Percentiles rank a stretch among this genome's conserved stretches.
Conservation (phyloP, 2,888 invertebrate species). For the Capitulum mitella region DNA sequence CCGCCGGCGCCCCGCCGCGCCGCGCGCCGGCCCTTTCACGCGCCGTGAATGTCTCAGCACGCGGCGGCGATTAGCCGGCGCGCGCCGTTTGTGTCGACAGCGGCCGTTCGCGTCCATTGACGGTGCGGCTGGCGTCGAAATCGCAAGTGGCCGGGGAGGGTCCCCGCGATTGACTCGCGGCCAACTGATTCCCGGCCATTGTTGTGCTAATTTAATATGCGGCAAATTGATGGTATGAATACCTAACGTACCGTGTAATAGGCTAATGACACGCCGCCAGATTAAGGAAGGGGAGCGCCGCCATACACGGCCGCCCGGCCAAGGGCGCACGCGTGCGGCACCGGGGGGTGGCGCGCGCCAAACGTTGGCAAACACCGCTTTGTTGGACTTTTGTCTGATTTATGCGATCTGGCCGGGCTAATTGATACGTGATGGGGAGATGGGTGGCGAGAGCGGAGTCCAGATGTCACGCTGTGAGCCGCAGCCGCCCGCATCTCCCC, state of each 20-base stretch:
- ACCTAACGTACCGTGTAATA: slow-evolving; percentile 24
- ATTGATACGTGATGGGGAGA: slow-evolving; percentile 16
- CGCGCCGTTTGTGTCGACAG: neutral
- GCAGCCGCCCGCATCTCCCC: too few relatives aligned
- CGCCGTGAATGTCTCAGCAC: slow-evolving; percentile 20
- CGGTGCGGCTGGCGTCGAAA: neutral
- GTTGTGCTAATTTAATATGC: slow-evolving; percentile 24
- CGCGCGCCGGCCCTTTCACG: neutral
- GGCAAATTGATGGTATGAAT: slow-evolving; percentile 25
- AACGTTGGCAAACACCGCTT: slow-evolving; percentile 21
- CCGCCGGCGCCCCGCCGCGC: too few relatives aligned
- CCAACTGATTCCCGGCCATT: neutral
- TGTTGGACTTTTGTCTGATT: neutral
- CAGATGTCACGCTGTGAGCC: neutral
- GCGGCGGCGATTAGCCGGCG: slow-evolving; percentile 1
- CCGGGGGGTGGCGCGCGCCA: neutral
- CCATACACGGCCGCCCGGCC: too few relatives aligned
- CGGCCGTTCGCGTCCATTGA: neutral
- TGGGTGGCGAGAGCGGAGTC: neutral
- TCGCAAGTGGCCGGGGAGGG: neutral
- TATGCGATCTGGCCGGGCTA: neutral
- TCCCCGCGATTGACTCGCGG: neutral
- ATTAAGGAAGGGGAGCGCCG: neutral
- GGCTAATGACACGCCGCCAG: slow-evolving; percentile 13
- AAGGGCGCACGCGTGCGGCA: neutral